Evolutionary conservation across 2,888 invertebrate genomes (phyloP).

Genomic region (Pachymerium ferrugineum): DNA sequence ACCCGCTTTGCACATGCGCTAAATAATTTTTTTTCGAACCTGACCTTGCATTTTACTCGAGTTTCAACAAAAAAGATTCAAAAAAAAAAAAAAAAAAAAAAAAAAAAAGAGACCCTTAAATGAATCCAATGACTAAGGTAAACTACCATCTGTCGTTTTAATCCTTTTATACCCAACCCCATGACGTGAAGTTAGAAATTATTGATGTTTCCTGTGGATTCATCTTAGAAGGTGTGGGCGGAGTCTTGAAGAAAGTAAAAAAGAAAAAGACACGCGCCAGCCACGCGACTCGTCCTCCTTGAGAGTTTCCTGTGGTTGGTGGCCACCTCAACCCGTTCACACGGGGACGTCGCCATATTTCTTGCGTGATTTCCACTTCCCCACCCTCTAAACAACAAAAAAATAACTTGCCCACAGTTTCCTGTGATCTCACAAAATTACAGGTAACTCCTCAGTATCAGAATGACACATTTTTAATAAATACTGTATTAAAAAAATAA

Average conservation of each 20-base stretch:
- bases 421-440: constrained; percentile 23
- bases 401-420: background rate
- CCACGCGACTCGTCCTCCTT: constrained; percentile 21
- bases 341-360: constrained; percentile 20
- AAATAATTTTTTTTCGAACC: background rate
- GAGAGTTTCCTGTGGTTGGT: constrained; percentile 27
- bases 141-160: constrained; percentile 15
- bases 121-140: constrained; percentile 5
- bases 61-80: background rate
- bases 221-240: background rate
- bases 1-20: background rate
- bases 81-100: background rate
- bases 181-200: background rate
- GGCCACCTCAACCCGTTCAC: constrained; percentile 17
- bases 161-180: background rate
- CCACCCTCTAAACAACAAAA: background rate
- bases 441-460: background rate
- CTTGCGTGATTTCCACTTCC: constrained; percentile 11
- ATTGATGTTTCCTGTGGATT: constrained; percentile 15
- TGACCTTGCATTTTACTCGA: constrained; percentile 16
- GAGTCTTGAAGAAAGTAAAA: background rate
- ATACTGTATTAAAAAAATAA: background rate
- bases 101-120: background rate
- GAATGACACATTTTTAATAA: background rate
- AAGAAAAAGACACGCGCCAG: constrained; percentile 22